Evolutionary conservation across 2,797 vertebrate species (phyloP).

Genomic region (Otolemur crassicaudatus): DNA sequence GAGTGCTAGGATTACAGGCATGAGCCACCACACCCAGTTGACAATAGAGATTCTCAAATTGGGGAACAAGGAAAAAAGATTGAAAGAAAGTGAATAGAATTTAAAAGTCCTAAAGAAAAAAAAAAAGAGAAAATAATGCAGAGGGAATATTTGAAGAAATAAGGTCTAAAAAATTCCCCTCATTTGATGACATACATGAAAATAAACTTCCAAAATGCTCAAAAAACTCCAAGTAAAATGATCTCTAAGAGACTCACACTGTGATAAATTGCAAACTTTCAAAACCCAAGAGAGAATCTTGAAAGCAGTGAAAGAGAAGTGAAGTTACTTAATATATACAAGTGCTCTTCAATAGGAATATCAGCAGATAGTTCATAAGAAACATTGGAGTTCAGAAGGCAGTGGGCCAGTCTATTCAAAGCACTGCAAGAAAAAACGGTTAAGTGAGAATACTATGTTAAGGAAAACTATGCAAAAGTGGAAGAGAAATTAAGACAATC

Average conservation of each 20-base stretch:
- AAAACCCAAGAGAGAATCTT: neutral
- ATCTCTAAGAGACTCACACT: neutral
- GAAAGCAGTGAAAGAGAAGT: neutral
- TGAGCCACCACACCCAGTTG: too few relatives aligned
- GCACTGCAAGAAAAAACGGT: neutral
- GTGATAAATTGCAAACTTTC: neutral
- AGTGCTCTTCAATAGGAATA: neutral
- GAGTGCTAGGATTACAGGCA: too few relatives aligned
- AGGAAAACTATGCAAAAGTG: neutral
- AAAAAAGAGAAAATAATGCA: neutral
- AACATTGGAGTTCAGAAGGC: neutral
- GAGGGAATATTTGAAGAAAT: neutral
- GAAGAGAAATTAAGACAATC: neutral
- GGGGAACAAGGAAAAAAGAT: neutral
- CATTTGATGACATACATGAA: neutral
- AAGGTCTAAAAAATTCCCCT: neutral
- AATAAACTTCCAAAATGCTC: neutral
- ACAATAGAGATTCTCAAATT: neutral
- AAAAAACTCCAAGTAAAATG: neutral
- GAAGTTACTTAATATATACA: neutral
- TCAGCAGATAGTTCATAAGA: neutral
- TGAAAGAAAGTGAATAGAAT: neutral
- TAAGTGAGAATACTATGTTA: neutral
- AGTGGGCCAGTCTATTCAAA: neutral
- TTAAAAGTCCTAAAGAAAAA: too few relatives aligned